Conservation (phyloP, 1,140 invertebrate genomes). For the Drosophila kikkawai region DNA sequence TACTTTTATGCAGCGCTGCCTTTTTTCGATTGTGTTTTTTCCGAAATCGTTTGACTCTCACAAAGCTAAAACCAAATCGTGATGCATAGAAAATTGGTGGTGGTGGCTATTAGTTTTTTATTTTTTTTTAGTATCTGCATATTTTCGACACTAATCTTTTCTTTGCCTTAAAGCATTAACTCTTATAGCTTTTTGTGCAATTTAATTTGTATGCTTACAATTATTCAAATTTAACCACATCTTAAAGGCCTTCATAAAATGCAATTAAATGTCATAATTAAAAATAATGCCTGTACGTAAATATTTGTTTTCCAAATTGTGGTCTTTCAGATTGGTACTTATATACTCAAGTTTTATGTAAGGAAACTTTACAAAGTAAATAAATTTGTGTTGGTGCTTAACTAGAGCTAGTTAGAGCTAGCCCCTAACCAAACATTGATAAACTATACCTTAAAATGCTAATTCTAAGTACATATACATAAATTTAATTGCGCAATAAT, state of each 20-base stretch:
- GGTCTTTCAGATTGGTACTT: background rate
- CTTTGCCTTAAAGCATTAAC: background rate
- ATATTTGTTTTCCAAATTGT: background rate
- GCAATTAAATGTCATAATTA: background rate
- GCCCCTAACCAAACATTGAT: background rate
- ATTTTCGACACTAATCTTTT: background rate
- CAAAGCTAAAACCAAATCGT: conserved; percentile 23
- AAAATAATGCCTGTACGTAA: background rate
- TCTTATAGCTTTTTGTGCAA: background rate
- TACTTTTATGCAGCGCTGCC: conserved; percentile 48
- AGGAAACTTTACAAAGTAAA: background rate
- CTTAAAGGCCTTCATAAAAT: background rate
- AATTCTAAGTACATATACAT: background rate
- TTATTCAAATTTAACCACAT: conserved; percentile 7
- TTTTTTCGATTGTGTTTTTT: conserved; percentile 42
- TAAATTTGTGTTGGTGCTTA: background rate
- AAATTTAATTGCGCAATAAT: background rate
- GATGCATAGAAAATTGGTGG: background rate
- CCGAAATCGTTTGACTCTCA: conserved; percentile 22
- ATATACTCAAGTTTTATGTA: background rate
- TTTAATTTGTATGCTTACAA: conserved; percentile 1
- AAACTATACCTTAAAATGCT: background rate
- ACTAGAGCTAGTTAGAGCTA: background rate
- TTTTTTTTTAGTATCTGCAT: background rate
- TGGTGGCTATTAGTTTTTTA: background rate